Conservation (phyloP, 1,140 invertebrate species). For the Apis mellifera region DNA sequence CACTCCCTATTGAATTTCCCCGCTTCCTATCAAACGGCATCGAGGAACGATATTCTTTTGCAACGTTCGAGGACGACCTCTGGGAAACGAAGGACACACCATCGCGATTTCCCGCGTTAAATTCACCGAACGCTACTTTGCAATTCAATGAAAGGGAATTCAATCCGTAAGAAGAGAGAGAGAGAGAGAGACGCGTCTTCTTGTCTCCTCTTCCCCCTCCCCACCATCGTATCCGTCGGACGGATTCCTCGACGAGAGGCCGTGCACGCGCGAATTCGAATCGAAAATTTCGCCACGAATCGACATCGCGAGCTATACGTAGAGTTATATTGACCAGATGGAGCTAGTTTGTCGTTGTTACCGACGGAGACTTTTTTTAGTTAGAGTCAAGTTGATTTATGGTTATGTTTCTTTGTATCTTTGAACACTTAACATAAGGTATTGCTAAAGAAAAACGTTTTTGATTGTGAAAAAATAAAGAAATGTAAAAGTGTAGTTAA, state of each 20-base stretch:
- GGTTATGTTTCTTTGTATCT: no score
- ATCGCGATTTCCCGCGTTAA: slow-evolving; percentile 62
- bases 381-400: no score
- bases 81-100: slow-evolving; percentile 49
- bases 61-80: slow-evolving; percentile 37
- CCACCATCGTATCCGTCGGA: background rate
- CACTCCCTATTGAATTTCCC: slow-evolving; percentile 66
- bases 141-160: slow-evolving; percentile 68
- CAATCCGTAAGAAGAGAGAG: slow-evolving; percentile 52
- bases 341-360: background rate
- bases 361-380: no score
- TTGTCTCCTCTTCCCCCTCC: background rate
- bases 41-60: slow-evolving; percentile 52
- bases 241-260: background rate
- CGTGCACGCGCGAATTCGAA: slow-evolving; percentile 17
- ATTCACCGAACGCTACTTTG: slow-evolving; percentile 66
- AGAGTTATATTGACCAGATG: no score
- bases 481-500: no score
- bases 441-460: no score
- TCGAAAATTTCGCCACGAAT: slow-evolving; percentile 46
- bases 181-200: background rate
- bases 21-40: slow-evolving; percentile 29
- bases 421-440: no score
- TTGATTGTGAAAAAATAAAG: no score
- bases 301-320: background rate